Base-by-base conservation (phyloP, 30 jellyfish, hydroid and myxozoan genomes). In the Hydractinia symbiolongicarpus region DNA sequence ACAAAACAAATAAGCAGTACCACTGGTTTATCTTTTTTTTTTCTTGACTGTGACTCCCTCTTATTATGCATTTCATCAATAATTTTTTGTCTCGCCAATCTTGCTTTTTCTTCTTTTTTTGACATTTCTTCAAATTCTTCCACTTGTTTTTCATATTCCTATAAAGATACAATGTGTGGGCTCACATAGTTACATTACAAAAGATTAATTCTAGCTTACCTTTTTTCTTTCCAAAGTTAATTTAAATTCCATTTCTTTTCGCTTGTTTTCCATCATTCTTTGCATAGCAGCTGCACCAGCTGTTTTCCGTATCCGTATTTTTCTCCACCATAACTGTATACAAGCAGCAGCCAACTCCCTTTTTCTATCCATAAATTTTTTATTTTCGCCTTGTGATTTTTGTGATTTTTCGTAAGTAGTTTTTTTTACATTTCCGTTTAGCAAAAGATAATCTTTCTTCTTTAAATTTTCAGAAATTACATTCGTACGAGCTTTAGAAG, bases 231-330 rank as follows among this genome's bases (percentile, higher is more conserved):
- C 96, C 20, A 75, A 62, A 67, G 83, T 78, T 75, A 93, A 73
- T 57, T 94, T 82, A 21, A 89, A 78, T 81, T 93, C 90, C 5
- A 93, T n/a, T 72, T 87, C 95, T 72, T 62, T 81, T 75, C 83
- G 84, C 68, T 93, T 93, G 54, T 69, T 79, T 9, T 86, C 94
- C 93, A 93, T 77, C 94, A 93, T 87, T 57, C 96, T 84, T 60
- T 81, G 82, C 88, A 87, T 83, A 9, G 95, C 96, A 9, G 95
- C 95, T 5, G 88, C 88, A 14, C 98, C 98, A 14, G 95, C 96
- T 4, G 90, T 88, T 62, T 74, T 87, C 50, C 95, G 62, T 5
- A 87, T 77, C n/a, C 66, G 54, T 40, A 78, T 73, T 52, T 87
- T 51, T 57, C 86, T 74, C 81, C 89, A 93, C 98, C 98, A 93